Evolutionary conservation across 1,140 invertebrate species (phyloP).

Genomic region (Drosophila asahinai): DNA sequence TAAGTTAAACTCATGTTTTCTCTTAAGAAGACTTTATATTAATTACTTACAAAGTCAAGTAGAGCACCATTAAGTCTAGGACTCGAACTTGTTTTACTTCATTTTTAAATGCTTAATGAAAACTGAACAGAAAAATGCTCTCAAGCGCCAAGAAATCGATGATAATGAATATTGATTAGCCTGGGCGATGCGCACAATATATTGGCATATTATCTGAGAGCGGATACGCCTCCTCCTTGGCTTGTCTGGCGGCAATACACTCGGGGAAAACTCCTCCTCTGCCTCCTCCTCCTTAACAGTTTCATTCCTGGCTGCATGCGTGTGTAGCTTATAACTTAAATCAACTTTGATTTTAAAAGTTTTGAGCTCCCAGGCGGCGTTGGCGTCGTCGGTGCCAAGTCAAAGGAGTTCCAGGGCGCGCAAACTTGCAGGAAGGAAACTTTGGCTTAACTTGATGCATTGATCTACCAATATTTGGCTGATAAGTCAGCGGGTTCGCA

Average conservation of each 20-base stretch:
- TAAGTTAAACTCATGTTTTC: slow-evolving; percentile 13
- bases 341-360: slow-evolving; percentile 76
- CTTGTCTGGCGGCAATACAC: slow-evolving; percentile 9
- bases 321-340: slow-evolving; percentile 59
- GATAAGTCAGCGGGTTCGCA: slow-evolving; percentile 65
- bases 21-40: background rate
- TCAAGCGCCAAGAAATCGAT: background rate
- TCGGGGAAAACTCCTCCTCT: background rate
- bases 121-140: background rate
- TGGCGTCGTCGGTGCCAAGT: slow-evolving; percentile 12
- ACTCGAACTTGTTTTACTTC: background rate
- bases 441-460: slow-evolving; percentile 70
- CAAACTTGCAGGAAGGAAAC: slow-evolving; percentile 40
- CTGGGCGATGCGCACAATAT: slow-evolving; percentile 41
- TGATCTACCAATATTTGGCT: slow-evolving; percentile 81
- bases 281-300: background rate
- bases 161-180: slow-evolving; percentile 79
- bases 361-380: slow-evolving; percentile 54
- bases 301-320: slow-evolving; percentile 26
- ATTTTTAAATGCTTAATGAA: slow-evolving; percentile 6
- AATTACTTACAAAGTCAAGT: slow-evolving; percentile 3
- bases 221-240: background rate
- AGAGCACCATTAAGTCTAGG: no score
- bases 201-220: slow-evolving; percentile 55
- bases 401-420: slow-evolving; percentile 47